Evolutionary conservation across 37 sponge, comb jelly and placozoan genomes (phyloP), one percentile per base, ranked within the genome.

Genomic region (Hexactinellida sp.): DNA sequence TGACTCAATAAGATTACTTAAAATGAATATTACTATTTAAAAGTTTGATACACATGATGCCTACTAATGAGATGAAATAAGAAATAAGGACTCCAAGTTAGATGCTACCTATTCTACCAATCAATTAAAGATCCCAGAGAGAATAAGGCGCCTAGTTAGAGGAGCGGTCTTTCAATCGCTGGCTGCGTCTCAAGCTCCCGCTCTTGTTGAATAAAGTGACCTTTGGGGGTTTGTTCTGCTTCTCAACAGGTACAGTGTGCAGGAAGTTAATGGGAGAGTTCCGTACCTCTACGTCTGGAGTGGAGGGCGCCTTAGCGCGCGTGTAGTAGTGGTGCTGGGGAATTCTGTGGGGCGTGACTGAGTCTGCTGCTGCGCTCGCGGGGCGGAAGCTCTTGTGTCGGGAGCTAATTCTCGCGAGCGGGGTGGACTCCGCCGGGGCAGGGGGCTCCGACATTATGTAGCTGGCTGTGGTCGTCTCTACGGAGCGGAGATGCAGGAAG

Each of bases 191-290:
- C 30, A 63, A 63, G 13, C 28, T 63, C 3, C 76, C 76, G 30
- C 21, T 63, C 76, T 63, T 63, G 76, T 63, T 63, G 76, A 63
- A 63, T 63, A 63, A n/a, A 63, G 76, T 63, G 76, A 63, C 76
- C 34, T 63, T 63, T 32, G 76, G 76, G 21, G 76, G 76, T 63
- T 63, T 63, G 3, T 7, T 63, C 76, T 63, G 76, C 13, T 63
- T 63, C 76, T 63, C 76, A 25, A n/a, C 76, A 63, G 76, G 76
- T 7, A 63, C 76, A 32, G 76, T 63, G 76, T 10, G 76, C 21
- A 63, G 76, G 76, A 63, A n/a, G 13, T 63, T 63, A 28, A 63
- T 63, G 13, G 76, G 30, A 63, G 76, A n/a, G 13, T 25, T 10
- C 21, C 30, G 76, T 63, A n/a, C 13, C 76, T 63, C 28, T 32